phyloP scores from a whole-genome alignment of 37 sponge, comb jelly and placozoan genomes.

The Ianthella basta region DNA sequence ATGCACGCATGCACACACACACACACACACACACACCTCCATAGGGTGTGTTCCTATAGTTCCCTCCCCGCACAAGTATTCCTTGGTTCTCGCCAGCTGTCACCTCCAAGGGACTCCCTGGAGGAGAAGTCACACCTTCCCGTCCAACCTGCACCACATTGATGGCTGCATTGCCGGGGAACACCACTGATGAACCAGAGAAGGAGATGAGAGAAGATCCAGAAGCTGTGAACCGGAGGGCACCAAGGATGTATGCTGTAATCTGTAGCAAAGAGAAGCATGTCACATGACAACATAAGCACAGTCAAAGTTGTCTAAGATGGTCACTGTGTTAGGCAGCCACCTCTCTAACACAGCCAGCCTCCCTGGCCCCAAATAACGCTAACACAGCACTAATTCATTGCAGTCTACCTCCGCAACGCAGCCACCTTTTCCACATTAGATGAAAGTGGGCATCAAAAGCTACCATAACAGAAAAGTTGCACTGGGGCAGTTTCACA shows the following conservation, averaged over 20 bases:
- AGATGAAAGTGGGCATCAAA: no score
- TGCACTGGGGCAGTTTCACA: no score
- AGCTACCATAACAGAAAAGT: no score
- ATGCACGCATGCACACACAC: background rate
- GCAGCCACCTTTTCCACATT: no score
- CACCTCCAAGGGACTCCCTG: background rate
- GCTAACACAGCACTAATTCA: no score
- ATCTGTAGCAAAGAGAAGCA: background rate
- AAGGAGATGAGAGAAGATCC: background rate
- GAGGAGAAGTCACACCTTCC: background rate
- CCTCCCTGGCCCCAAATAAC: no score
- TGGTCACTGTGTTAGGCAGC: no score
- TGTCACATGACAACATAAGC: no score
- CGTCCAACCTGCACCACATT: background rate
- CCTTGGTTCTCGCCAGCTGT: background rate
- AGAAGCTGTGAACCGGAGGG: background rate
- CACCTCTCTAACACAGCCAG: no score
- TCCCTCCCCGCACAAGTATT: background rate
- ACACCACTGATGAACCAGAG: background rate
- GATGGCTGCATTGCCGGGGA: background rate
- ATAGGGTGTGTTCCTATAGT: conserved; percentile 10
- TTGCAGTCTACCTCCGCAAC: no score
- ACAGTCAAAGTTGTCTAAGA: no score
- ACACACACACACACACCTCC: conserved; percentile 16
- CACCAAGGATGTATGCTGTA: conserved; percentile 22